A percentile compares a stretch with the other conserved stretches of the same genome.
phyloP scores from a whole-genome alignment of 2,888 invertebrate genomes.

The Keiferia lycopersicella region DNA sequence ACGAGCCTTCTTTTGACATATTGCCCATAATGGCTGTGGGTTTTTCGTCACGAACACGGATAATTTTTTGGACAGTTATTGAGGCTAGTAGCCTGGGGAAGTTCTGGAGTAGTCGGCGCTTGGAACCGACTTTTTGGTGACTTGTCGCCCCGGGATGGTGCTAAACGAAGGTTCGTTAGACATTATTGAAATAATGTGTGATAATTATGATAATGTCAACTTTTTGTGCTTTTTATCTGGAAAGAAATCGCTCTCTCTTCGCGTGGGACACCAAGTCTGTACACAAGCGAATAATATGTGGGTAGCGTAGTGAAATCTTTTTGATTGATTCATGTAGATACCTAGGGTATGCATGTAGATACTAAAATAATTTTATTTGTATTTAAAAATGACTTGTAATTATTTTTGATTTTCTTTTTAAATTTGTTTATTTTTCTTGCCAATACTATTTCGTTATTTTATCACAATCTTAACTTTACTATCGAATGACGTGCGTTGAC shows the following conservation, averaged over 20 bases:
- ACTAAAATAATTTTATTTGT: too few species aligned
- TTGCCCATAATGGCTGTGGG: not conserved
- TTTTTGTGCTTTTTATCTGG: not conserved
- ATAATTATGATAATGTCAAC: constrained; percentile 3
- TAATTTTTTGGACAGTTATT: constrained; percentile 2
- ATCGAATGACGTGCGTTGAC: not conserved
- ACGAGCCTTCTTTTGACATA: constrained; percentile 20
- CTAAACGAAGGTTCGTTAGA: constrained; percentile 33
- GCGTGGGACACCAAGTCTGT: too few species aligned
- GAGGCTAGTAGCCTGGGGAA: not conserved
- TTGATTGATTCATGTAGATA: too few species aligned
- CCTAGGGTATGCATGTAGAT: too few species aligned
- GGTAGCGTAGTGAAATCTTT: too few species aligned
- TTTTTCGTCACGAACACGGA: not conserved
- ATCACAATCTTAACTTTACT: not conserved
- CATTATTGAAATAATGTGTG: constrained; percentile 13
- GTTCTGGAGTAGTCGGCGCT: not conserved
- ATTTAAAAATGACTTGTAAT: too few species aligned
- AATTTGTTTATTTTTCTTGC: too few species aligned
- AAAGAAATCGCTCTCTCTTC: not conserved
- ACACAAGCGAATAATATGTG: too few species aligned
- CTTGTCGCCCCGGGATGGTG: constrained; percentile 39
- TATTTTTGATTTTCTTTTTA: too few species aligned
- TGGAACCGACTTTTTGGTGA: constrained; percentile 34
- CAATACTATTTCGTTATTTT: too few species aligned